Conservation (phyloP, 2,888 invertebrate genomes). For the Hesperia comma region DNA sequence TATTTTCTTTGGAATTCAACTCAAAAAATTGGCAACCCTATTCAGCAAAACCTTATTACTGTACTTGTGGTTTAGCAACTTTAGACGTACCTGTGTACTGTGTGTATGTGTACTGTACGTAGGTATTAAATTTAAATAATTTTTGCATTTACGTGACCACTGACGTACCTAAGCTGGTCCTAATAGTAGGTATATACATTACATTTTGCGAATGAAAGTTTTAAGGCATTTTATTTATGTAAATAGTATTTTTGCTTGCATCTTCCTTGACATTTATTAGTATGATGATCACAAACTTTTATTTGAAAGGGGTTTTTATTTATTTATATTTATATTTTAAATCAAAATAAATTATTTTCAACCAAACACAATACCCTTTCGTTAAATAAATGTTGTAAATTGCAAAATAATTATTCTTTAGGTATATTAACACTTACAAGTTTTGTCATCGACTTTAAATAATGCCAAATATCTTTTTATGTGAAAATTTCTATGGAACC, state of each 20-base stretch:
- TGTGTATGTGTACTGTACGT: no score
- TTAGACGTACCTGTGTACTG: constrained; percentile 18
- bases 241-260: background rate
- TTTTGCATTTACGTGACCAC: constrained; percentile 30
- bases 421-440: no score
- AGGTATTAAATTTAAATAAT: constrained; percentile 29
- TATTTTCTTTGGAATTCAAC: no score
- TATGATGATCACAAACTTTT: no score
- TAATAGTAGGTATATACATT: background rate
- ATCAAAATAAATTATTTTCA: background rate
- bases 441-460: no score
- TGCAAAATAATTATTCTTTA: no score
- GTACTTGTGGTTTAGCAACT: constrained; percentile 52
- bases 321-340: no score
- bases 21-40: constrained; percentile 31
- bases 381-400: no score
- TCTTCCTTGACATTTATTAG: background rate
- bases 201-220: constrained; percentile 5
- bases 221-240: background rate
- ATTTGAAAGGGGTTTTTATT: no score
- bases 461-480: no score
- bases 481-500: no score
- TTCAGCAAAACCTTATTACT: constrained; percentile 51
- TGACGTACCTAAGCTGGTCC: background rate
- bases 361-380: no score